Evolutionary conservation across 2,888 invertebrate genomes (phyloP), one percentile per base, ranked within the genome.

Genomic region (Helicoverpa assulta): DNA sequence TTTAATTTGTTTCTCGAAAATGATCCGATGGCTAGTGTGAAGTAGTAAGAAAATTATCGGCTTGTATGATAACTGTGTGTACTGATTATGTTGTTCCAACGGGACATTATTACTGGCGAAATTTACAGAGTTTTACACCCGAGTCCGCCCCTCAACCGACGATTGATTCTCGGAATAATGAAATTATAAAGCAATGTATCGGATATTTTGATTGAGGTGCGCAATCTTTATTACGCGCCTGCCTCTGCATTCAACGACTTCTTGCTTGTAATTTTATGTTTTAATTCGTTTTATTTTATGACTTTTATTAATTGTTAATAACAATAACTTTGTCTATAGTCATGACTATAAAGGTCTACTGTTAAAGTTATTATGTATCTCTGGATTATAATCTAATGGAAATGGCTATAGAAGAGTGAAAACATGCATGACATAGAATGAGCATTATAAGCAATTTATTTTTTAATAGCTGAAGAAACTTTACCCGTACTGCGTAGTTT

Each of bases 101-200:
- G 91, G 91, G 89, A 90, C 82, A 80, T 90, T 89, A 90, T 89
- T 86, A 83, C 76, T 52, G 78, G 79, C 76, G 81, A 85, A 89
- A 87, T 88, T 87, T 85, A 86, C 85, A 72, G 85, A 88, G 86
- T 84, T 85, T 88, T 87, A 87, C 88, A 87, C 85, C 86, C 83
- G 76, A 86, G 85, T 85, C 84, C 90, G 88, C 87, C 89, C 86
- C 88, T 53, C 71, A 82, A 82, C 83, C 70, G 70, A 68, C 86
- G 87, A 92, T 92, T 92, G 92, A 91, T 93, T 93, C 93, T 86
- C 57, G 81, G 93, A 93, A 93, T 88, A 88, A 91, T 87, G 85
- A 88, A 91, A 90, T 90, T 89, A 89, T 87, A 87, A 87, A 85
- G 84, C 81, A 85, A 86, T 86, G 83, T 70, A 77, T 80, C 74